Conservation (phyloP, 2,113 vertebrate species). For the Elephas maximus region DNA sequence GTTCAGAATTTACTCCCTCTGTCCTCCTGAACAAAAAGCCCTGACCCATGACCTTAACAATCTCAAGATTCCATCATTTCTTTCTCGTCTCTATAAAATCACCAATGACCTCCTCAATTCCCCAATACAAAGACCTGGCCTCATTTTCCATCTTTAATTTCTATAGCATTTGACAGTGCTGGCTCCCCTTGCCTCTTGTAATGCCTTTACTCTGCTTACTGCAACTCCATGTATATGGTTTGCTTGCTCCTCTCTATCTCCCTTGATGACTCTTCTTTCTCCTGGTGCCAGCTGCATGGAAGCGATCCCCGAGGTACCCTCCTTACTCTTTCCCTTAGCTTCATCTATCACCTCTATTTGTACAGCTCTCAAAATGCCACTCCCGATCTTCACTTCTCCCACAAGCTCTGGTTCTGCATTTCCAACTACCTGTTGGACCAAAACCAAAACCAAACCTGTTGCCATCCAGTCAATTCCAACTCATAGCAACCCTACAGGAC, state of each 20-base stretch:
- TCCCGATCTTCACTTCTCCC: too few relatives aligned
- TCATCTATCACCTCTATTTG: neutral
- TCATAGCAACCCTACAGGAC: too few relatives aligned
- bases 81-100: neutral
- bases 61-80: neutral
- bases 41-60: neutral
- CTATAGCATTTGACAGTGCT: neutral
- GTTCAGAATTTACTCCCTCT: neutral
- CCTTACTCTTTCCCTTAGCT: neutral
- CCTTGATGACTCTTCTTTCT: neutral
- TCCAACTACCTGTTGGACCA: neutral
- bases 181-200: neutral
- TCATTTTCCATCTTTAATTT: neutral
- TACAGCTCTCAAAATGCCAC: neutral
- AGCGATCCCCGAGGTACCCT: neutral
- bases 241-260: neutral
- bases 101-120: neutral
- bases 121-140: neutral
- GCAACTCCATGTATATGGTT: neutral
- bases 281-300: neutral
- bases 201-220: rapidly evolving
- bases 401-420: neutral
- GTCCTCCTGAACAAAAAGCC: neutral
- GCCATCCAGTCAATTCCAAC: too few relatives aligned
- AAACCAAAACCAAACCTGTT: too few relatives aligned